These are phyloP conservation scores for Electrona antarctica DNA, from an alignment of 2,113 vertebrate genomes.

Conservation along the genomic window DNA sequence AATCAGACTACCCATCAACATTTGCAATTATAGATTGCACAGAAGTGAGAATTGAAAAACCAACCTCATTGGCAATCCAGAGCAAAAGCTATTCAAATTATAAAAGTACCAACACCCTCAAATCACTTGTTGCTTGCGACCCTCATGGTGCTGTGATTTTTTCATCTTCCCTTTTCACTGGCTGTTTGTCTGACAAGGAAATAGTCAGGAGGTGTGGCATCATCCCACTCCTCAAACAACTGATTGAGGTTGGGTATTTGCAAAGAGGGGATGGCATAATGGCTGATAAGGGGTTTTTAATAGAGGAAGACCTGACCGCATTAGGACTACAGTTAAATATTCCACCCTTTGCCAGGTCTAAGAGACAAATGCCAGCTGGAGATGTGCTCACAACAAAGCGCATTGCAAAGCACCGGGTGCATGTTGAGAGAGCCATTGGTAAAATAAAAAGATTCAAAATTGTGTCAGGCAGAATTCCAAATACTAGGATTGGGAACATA, in stretches of 20 bases:
- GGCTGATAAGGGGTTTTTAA: no score
- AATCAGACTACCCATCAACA: background rate
- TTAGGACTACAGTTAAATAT: background rate
- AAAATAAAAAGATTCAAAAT: slow-evolving; percentile 17
- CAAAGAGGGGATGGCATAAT: no score
- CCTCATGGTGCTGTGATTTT: background rate
- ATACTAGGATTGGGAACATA: background rate
- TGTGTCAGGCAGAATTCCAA: background rate
- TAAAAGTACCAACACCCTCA: slow-evolving; percentile 3
- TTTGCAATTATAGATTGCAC: slow-evolving; percentile 8
- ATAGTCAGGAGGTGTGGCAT: background rate
- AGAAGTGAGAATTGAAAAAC: slow-evolving; percentile 2
- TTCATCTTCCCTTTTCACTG: slow-evolving; percentile 2
- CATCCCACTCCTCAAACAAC: background rate
- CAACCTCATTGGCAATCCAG: slow-evolving; percentile 9
- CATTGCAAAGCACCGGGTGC: slow-evolving; percentile 6
- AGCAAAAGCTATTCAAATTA: slow-evolving; percentile 13
- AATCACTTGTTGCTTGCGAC: background rate
- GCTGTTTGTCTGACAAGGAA: background rate
- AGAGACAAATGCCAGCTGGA: background rate
- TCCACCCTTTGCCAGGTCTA: slow-evolving; percentile 1
- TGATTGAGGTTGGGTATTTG: no score
- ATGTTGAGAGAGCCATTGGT: slow-evolving; percentile 8
- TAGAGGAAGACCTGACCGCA: no score
- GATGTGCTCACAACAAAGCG: background rate